Conservation (phyloP, 2,113 vertebrate genomes). For the Thryonomys swinderianus region DNA sequence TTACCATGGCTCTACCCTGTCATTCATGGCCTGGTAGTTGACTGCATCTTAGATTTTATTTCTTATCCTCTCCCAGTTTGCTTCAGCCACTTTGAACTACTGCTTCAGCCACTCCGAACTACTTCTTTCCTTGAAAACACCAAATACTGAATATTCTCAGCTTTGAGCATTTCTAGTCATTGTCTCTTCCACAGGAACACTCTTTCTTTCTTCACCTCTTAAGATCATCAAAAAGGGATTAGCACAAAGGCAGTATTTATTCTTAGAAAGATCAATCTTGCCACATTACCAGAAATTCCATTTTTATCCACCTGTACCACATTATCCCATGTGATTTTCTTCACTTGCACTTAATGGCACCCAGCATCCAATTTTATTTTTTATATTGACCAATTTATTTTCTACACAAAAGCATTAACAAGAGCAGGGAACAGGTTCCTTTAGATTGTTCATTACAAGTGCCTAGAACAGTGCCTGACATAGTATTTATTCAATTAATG, state of each 20-base stretch:
- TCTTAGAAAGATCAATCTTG: neutral
- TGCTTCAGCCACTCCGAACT: neutral
- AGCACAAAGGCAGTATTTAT: neutral
- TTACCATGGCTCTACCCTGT: neutral
- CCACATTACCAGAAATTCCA: neutral
- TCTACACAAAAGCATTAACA: neutral
- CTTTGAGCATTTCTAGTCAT: neutral
- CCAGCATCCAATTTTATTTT: neutral
- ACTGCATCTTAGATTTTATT: neutral
- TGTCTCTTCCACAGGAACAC: neutral
- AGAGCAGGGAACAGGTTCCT: neutral
- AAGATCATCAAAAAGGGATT: neutral
- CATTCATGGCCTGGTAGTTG: neutral
- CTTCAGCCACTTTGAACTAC: neutral
- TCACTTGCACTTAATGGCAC: neutral
- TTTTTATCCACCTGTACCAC: neutral
- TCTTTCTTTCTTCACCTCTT: neutral
- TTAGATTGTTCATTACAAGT: constrained; percentile 3
- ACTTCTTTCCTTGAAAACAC: neutral
- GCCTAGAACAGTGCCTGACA: neutral
- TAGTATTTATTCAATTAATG: neutral
- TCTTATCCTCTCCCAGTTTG: neutral
- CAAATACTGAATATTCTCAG: neutral
- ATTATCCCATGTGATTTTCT: neutral
- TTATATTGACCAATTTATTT: neutral